Conservation (phyloP, 2,113 vertebrate genomes). For the Lipophrys pholis region DNA sequence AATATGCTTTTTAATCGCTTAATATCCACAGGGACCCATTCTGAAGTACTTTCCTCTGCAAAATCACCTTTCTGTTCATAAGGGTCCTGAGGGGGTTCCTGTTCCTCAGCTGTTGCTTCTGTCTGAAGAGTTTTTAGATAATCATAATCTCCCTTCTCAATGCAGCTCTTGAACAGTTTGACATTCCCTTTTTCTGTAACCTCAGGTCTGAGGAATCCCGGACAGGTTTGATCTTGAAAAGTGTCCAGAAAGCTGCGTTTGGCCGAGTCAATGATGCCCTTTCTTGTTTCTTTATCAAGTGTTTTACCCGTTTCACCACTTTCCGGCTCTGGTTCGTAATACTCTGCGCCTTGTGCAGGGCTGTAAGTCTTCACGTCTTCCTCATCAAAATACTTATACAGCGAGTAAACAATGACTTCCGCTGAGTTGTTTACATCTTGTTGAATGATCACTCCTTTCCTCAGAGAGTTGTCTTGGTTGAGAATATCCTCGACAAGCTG, state of each 20-base stretch:
- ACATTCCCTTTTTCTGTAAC: constrained; percentile 87
- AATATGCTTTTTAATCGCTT: constrained; percentile 79
- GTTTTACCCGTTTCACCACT: constrained; percentile 5
- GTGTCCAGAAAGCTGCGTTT: constrained; percentile 80
- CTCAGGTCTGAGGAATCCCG: constrained; percentile 72
- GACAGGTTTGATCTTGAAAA: constrained; percentile 69
- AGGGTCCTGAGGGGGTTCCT: constrained; percentile 35
- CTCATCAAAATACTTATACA: constrained; percentile 78
- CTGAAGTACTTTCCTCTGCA: constrained; percentile 57
- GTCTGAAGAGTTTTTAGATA: constrained; percentile 88
- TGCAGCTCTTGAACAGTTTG: constrained; percentile 90
- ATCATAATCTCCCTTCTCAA: constrained; percentile 90
- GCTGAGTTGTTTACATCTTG: constrained; percentile 79
- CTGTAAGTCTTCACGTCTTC: constrained; percentile 81
- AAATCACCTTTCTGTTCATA: constrained; percentile 60
- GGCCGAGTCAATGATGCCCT: constrained; percentile 77
- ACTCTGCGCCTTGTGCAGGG: constrained; percentile 23
- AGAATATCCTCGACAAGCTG: constrained; percentile 89
- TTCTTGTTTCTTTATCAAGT: constrained; percentile 62
- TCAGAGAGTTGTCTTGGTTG: constrained; percentile 83
- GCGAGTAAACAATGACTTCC: constrained; percentile 88
- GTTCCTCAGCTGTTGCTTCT: constrained; percentile 79
- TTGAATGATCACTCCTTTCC: constrained; percentile 92
- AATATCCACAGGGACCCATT: constrained; percentile 77
- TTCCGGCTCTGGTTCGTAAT: constrained; percentile 21